Percentiles rank a stretch among this genome's conserved stretches.
These are phyloP conservation scores for Anhinga rufa DNA, from an alignment of 2,113 vertebrate species.

Conservation along the genomic window DNA sequence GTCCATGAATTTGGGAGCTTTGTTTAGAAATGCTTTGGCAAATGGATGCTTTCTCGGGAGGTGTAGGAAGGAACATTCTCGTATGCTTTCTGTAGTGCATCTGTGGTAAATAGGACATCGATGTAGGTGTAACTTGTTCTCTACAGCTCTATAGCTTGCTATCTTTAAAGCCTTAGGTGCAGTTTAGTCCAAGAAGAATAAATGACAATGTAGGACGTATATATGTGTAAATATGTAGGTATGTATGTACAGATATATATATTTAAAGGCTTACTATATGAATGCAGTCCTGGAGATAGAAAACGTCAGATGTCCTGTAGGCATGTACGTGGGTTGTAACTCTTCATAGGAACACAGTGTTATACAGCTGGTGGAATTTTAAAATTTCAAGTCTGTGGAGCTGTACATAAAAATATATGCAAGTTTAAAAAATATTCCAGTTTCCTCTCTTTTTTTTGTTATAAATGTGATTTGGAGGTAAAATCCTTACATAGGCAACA, in stretches of 20 bases:
- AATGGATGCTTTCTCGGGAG: background rate
- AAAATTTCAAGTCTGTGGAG: background rate
- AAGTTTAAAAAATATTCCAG: background rate
- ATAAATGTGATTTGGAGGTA: background rate
- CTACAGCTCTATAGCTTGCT: background rate
- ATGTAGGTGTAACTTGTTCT: fast-evolving
- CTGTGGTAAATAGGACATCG: background rate
- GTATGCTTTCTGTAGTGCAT: background rate
- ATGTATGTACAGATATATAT: too few species aligned
- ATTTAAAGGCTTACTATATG: background rate
- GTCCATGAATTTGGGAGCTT: background rate
- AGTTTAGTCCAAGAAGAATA: background rate
- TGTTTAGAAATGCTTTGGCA: background rate
- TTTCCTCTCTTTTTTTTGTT: background rate
- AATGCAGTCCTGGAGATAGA: background rate
- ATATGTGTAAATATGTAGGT: background rate
- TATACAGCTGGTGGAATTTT: background rate
- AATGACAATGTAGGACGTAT: background rate
- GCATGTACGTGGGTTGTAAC: background rate
- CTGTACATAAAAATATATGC: background rate
- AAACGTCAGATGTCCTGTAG: background rate
- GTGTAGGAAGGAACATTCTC: background rate
- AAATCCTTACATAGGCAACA: background rate
- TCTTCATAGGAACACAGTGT: background rate
- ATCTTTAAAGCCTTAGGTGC: background rate